phyloP scores from a whole-genome alignment of 2,113 vertebrate genomes.

The Amia ocellicauda region DNA sequence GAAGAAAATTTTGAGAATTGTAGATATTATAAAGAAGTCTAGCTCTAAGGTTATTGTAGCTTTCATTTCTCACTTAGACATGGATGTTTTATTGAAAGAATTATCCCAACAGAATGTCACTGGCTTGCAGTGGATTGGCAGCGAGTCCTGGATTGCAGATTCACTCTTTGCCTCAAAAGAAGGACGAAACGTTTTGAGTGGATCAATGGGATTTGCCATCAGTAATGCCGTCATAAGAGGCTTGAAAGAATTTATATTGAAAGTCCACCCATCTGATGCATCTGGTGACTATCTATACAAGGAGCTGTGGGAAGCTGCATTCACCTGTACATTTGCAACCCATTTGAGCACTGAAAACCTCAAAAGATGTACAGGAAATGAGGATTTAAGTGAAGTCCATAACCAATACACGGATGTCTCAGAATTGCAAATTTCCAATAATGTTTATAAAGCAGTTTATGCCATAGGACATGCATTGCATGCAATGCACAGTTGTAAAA shows the following conservation, averaged over 20 bases:
- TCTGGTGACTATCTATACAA: conserved; percentile 37
- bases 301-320: conserved; percentile 59
- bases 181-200: conserved; percentile 35
- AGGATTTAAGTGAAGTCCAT: conserved; percentile 41
- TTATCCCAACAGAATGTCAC: conserved; percentile 33
- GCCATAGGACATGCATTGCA: conserved; percentile 49
- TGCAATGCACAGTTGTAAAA: too few relatives aligned
- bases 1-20: conserved; percentile 46
- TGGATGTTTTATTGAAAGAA: conserved; percentile 49
- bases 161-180: too few relatives aligned
- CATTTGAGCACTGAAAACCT: neutral
- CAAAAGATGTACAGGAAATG: conserved; percentile 46
- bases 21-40: conserved; percentile 55
- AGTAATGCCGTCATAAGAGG: conserved; percentile 51
- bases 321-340: conserved; percentile 50
- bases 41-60: conserved; percentile 56
- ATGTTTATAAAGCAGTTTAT: conserved; percentile 63
- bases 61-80: conserved; percentile 44
- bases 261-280: conserved; percentile 37
- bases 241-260: conserved; percentile 51
- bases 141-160: conserved; percentile 55
- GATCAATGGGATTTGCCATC: conserved; percentile 53
- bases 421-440: conserved; percentile 54
- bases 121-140: conserved; percentile 59
- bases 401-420: conserved; percentile 56